Evolutionary conservation across 2,888 invertebrate genomes (phyloP).

Genomic region (Corythucha ciliata): DNA sequence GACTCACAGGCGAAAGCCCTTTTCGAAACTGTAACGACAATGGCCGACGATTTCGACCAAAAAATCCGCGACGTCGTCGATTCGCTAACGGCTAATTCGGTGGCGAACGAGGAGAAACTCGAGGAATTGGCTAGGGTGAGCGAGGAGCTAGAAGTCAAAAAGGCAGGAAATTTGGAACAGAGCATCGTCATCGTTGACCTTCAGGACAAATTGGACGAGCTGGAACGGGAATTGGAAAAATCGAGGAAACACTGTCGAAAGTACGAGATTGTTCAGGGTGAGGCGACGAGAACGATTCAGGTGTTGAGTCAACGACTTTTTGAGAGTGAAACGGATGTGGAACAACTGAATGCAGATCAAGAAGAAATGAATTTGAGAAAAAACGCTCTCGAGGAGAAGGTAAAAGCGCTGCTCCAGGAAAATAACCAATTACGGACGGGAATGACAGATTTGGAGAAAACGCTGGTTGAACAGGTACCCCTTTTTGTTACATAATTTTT

Average conservation of each 20-base stretch:
- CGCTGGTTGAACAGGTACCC: no score
- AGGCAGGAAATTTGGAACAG: conserved; percentile 26
- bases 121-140: conserved; percentile 20
- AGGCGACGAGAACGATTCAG: conserved; percentile 29
- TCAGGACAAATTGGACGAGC: conserved; percentile 20
- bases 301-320: conserved; percentile 30
- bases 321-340: conserved; percentile 32
- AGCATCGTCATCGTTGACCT: conserved; percentile 27
- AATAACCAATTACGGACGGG: conserved; percentile 25
- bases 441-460: conserved; percentile 14
- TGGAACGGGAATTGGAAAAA: conserved; percentile 19
- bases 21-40: conserved; percentile 19
- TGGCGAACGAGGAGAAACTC: conserved; percentile 21
- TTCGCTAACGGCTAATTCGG: conserved; percentile 18
- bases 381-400: conserved; percentile 28
- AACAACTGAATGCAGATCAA: conserved; percentile 28
- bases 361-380: conserved; percentile 26
- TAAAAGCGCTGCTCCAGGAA: conserved; percentile 26
- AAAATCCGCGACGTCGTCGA: conserved; percentile 22
- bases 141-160: conserved; percentile 23
- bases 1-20: conserved; percentile 14
- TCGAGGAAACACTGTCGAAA: conserved; percentile 29
- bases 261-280: conserved; percentile 30
- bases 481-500: no score
- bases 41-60: conserved; percentile 26